Evolutionary conservation across 2,797 vertebrate genomes (phyloP).

Genomic region (Sarcoramphus papa): DNA sequence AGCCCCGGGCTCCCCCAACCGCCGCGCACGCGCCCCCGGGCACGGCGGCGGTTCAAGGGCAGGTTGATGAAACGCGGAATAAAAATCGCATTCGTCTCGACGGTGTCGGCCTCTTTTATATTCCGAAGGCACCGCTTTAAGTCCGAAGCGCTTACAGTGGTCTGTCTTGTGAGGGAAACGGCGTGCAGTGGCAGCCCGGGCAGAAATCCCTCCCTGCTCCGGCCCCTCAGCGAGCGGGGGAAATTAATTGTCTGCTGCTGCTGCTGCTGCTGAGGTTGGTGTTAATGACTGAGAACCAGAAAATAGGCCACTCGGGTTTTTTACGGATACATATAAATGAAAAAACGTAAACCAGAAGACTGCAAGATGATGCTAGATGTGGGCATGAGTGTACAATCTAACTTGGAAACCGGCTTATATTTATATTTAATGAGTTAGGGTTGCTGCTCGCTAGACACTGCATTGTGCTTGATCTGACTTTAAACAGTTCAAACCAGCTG

Average conservation of each 20-base stretch:
- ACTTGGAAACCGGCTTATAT: not conserved
- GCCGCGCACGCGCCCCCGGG: not conserved
- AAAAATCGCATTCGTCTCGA: not conserved
- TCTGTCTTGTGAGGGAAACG: not conserved
- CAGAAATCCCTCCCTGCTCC: not conserved
- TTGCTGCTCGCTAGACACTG: not conserved
- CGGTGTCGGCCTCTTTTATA: not conserved
- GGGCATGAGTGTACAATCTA: fast-evolving
- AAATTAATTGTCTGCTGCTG: not conserved
- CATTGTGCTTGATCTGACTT: not conserved
- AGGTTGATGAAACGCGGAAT: not conserved
- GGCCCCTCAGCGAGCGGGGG: not conserved
- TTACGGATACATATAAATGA: fast-evolving
- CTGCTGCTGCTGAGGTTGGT: not conserved
- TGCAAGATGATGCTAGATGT: not conserved
- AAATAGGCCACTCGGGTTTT: not conserved
- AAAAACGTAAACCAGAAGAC: not conserved
- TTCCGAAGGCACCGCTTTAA: not conserved
- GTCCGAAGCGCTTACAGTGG: not conserved
- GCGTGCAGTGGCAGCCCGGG: not conserved
- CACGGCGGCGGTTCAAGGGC: not conserved
- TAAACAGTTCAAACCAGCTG: not conserved
- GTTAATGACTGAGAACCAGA: not conserved
- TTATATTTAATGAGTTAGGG: not conserved
- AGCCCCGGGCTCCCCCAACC: not conserved